These are phyloP conservation scores for Bombus superbus DNA, from an alignment of 1,140 invertebrate genomes.

Conservation along the genomic window DNA sequence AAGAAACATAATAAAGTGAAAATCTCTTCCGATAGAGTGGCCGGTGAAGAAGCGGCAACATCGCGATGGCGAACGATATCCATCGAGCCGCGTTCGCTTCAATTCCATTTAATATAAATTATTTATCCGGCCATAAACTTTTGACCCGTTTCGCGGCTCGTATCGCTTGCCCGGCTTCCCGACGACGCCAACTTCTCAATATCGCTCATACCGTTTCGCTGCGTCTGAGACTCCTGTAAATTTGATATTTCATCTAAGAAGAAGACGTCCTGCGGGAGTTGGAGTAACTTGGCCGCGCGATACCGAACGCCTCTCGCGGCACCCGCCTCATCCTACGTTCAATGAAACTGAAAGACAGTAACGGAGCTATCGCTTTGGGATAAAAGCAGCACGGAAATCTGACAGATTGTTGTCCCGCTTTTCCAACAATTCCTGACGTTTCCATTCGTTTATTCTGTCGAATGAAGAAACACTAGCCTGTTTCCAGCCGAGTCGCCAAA, in stretches of 20 bases:
- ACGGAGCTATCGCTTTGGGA: not conserved
- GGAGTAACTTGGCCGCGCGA: slow-evolving; percentile 8
- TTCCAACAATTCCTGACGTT: not conserved
- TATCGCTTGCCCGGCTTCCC: slow-evolving; percentile 7
- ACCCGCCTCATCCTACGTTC: not conserved
- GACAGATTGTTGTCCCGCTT: not conserved
- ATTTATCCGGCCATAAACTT: slow-evolving; percentile 50
- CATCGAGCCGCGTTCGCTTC: slow-evolving; percentile 18
- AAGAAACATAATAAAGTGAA: slow-evolving; percentile 32
- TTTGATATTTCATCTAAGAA: slow-evolving; percentile 52
- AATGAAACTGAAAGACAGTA: slow-evolving; percentile 11
- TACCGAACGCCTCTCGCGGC: not conserved
- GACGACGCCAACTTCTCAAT: slow-evolving; percentile 32
- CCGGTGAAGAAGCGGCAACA: not conserved
- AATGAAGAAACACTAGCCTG: not conserved
- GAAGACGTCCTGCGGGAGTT: slow-evolving; percentile 37
- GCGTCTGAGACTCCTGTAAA: slow-evolving; percentile 37
- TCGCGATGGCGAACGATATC: not conserved
- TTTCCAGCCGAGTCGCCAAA: not conserved
- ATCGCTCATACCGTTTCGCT: slow-evolving; percentile 23
- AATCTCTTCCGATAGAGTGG: slow-evolving; percentile 19
- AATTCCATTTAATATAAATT: slow-evolving; percentile 55
- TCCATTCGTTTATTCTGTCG: not conserved
- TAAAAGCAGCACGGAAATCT: not conserved
- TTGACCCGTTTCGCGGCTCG: slow-evolving; percentile 48